phyloP scores from a whole-genome alignment of 2,888 invertebrate genomes.

The Drosophila flavopinicola region DNA sequence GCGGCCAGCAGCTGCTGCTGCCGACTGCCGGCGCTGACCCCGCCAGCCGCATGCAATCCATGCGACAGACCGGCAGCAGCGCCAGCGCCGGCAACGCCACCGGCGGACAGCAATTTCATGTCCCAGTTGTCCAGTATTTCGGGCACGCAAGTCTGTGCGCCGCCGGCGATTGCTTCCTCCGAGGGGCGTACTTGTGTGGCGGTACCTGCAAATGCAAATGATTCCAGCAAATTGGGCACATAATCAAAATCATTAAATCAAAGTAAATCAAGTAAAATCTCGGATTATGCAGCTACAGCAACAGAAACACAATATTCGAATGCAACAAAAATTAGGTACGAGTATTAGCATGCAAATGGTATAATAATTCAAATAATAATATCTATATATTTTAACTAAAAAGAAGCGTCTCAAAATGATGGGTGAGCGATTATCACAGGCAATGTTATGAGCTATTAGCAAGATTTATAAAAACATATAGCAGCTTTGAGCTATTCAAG shows the following conservation, averaged over 20 bases:
- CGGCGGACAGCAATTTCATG: slow-evolving; percentile 50
- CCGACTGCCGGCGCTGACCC: slow-evolving; percentile 2
- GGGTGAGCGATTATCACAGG: slow-evolving; percentile 28
- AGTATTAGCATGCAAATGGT: slow-evolving; percentile 40
- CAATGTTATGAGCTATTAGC: neutral
- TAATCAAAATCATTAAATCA: slow-evolving; percentile 31
- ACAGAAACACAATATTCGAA: slow-evolving; percentile 65
- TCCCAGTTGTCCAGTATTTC: slow-evolving; percentile 59
- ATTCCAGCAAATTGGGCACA: slow-evolving; percentile 43
- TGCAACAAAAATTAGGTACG: slow-evolving; percentile 23
- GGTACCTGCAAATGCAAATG: slow-evolving; percentile 80
- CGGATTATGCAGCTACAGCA: slow-evolving; percentile 46
- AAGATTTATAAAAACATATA: no score
- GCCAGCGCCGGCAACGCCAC: slow-evolving; percentile 54
- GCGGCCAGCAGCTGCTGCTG: slow-evolving; percentile 35
- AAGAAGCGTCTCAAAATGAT: neutral
- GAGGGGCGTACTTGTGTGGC: slow-evolving; percentile 81
- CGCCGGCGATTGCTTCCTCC: slow-evolving; percentile 72
- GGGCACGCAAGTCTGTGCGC: slow-evolving; percentile 42
- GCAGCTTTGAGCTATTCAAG: no score
- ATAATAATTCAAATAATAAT: neutral
- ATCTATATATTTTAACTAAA: neutral
- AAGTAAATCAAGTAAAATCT: neutral
- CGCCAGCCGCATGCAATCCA: slow-evolving; percentile 16
- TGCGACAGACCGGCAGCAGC: slow-evolving; percentile 36